Evolutionary conservation across 37 sponge, comb jelly and placozoan genomes (phyloP).

Genomic region (Crambe crambe): DNA sequence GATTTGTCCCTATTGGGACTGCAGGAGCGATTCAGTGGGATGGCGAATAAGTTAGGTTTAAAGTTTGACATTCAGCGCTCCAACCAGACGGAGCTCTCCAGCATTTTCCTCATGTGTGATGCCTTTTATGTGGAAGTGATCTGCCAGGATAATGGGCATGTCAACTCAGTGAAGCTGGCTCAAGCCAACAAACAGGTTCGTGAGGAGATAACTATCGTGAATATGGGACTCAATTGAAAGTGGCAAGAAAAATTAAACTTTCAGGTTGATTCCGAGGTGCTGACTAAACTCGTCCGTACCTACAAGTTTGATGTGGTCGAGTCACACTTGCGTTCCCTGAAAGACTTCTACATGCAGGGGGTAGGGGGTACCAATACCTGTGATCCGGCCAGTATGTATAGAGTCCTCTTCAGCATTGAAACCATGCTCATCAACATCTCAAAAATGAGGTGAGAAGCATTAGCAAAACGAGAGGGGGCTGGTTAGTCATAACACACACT

Average conservation of each 20-base stretch:
- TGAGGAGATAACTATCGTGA: too few relatives aligned
- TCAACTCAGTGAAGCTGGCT: slow-evolving; percentile 33
- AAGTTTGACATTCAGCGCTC: slow-evolving; percentile 31
- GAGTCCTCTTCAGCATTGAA: slow-evolving; percentile 23
- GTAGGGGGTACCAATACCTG: not conserved
- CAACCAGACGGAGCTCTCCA: slow-evolving; percentile 1
- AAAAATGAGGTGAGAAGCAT: slow-evolving; percentile 16
- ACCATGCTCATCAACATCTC: slow-evolving; percentile 20
- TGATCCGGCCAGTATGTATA: not conserved
- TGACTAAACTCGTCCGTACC: slow-evolving; percentile 17
- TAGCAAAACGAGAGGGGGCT: not conserved
- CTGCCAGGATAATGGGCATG: slow-evolving; percentile 28
- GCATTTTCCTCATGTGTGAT: slow-evolving; percentile 43
- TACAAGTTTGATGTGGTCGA: slow-evolving; percentile 24
- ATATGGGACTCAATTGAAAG: too few relatives aligned
- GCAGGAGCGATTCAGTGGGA: not conserved
- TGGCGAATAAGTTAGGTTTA: slow-evolving; percentile 23
- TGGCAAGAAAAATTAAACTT: too few relatives aligned
- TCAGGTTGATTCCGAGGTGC: slow-evolving; percentile 29
- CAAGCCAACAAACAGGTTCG: slow-evolving; percentile 21
- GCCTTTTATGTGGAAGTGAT: slow-evolving; percentile 44
- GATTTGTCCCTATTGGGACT: slow-evolving; percentile 38
- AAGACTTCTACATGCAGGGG: slow-evolving; percentile 27
- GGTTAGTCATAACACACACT: too few relatives aligned
- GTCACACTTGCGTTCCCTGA: slow-evolving; percentile 16